These are phyloP conservation scores for Gymnoscelis rufifasciata DNA, from an alignment of 2,888 invertebrate genomes.

Conservation along the genomic window DNA sequence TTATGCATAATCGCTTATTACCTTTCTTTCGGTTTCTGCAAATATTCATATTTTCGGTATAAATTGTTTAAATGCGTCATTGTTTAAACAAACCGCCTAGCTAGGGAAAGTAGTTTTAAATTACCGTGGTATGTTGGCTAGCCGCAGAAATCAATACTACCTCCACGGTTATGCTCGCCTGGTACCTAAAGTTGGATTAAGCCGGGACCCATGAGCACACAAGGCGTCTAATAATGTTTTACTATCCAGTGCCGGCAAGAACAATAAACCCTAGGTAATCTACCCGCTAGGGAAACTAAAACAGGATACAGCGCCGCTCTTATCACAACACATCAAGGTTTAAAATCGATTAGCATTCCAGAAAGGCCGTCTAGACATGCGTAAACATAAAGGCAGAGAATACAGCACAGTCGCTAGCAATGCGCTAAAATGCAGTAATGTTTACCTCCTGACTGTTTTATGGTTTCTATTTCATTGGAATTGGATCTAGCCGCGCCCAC, in stretches of 20 bases:
- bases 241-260: constrained; percentile 2
- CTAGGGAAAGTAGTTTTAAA: constrained; percentile 8
- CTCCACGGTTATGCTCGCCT: too few relatives aligned
- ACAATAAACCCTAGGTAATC: constrained; percentile 19
- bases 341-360: constrained; percentile 5
- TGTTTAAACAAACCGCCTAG: not conserved
- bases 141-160: too few relatives aligned
- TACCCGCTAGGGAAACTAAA: not conserved
- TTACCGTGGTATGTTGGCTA: constrained; percentile 1
- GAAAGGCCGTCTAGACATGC: constrained; percentile 50
- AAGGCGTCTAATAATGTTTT: not conserved
- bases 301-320: constrained; percentile 14
- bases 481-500: not conserved
- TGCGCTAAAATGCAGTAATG: constrained; percentile 19
- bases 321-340: constrained; percentile 18
- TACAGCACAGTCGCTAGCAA: constrained; percentile 20
- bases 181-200: too few relatives aligned
- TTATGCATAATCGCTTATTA: not conserved
- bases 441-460: constrained; percentile 13
- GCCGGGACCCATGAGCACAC: too few relatives aligned
- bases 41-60: constrained; percentile 2
- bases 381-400: constrained; percentile 37
- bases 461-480: constrained; percentile 11
- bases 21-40: constrained; percentile 6
- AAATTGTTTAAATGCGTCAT: not conserved